These are phyloP conservation scores for Pelobates cultripes DNA, from an alignment of 2,797 vertebrate species.

Conservation along the genomic window DNA sequence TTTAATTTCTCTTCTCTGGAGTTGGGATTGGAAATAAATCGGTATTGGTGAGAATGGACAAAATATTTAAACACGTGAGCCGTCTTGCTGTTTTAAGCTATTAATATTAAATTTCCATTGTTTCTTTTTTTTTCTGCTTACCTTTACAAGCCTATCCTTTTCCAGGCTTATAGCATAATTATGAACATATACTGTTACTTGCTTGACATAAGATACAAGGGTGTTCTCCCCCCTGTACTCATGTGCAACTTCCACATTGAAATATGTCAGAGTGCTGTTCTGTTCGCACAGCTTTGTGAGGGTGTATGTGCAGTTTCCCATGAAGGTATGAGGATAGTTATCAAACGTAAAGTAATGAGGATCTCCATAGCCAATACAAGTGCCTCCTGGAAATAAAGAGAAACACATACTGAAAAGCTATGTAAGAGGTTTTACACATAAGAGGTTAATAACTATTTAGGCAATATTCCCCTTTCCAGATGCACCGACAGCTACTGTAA, in stretches of 20 bases:
- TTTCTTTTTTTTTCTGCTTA: constrained; percentile 42
- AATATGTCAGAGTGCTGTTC: constrained; percentile 63
- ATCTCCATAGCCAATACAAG: constrained; percentile 71
- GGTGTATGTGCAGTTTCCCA: constrained; percentile 81
- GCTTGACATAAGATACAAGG: constrained; percentile 72
- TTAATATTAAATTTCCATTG: no score
- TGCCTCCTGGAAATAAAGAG: constrained; percentile 51
- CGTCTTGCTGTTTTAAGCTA: no score
- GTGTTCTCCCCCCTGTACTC: constrained; percentile 73
- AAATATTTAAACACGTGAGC: no score
- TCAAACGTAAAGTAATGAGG: constrained; percentile 81
- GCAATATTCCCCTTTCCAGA: no score
- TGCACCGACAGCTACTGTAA: no score
- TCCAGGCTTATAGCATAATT: constrained; percentile 72
- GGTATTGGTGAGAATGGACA: no score
- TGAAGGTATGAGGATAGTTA: constrained; percentile 71
- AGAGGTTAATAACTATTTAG: no score
- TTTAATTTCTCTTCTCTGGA: no score
- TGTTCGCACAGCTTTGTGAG: constrained; percentile 72
- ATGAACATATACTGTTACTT: constrained; percentile 72
- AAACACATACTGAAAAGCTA: no score
- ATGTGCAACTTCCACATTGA: constrained; percentile 75
- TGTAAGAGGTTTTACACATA: no score
- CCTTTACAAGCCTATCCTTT: constrained; percentile 75
- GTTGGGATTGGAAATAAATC: no score